These are phyloP conservation scores for Anastrepha ludens DNA, from an alignment of 1,140 invertebrate genomes.

Conservation along the genomic window DNA sequence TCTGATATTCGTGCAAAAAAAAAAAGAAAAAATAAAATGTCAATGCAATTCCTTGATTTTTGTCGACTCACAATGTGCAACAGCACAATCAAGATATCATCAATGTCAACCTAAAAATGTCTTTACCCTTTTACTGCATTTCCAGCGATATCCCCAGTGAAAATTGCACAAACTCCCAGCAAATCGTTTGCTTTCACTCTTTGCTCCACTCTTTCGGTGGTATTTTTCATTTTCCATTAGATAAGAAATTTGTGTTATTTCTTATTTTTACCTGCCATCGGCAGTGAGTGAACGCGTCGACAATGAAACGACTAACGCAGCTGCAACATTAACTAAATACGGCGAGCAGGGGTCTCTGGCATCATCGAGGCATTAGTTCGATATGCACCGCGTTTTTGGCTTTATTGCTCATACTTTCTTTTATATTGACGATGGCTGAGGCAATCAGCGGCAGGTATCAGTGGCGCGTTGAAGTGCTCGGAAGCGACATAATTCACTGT, in stretches of 20 bases:
- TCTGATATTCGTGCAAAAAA: background rate
- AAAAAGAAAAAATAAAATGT: conserved; percentile 31
- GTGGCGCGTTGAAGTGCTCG: background rate
- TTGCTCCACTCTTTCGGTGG: background rate
- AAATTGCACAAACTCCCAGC: background rate
- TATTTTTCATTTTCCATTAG: conserved; percentile 43
- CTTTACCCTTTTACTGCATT: background rate
- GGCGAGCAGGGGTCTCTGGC: background rate
- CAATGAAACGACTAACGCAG: background rate
- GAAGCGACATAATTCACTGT: background rate
- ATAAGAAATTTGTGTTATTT: conserved; percentile 30
- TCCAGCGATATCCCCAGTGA: background rate
- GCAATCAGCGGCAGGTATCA: background rate
- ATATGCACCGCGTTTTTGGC: background rate
- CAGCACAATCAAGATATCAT: conserved; percentile 49
- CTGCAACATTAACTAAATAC: background rate
- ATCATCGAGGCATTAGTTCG: background rate
- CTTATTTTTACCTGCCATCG: conserved; percentile 14
- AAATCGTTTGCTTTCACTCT: background rate
- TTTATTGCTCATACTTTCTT: background rate
- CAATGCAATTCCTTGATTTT: conserved; percentile 22
- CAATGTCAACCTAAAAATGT: conserved; percentile 47
- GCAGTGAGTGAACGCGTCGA: background rate
- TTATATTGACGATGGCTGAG: background rate
- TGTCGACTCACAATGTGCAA: background rate